These are phyloP conservation scores for Norana najaformis DNA, from an alignment of 2,888 invertebrate species.

Conservation along the genomic window DNA sequence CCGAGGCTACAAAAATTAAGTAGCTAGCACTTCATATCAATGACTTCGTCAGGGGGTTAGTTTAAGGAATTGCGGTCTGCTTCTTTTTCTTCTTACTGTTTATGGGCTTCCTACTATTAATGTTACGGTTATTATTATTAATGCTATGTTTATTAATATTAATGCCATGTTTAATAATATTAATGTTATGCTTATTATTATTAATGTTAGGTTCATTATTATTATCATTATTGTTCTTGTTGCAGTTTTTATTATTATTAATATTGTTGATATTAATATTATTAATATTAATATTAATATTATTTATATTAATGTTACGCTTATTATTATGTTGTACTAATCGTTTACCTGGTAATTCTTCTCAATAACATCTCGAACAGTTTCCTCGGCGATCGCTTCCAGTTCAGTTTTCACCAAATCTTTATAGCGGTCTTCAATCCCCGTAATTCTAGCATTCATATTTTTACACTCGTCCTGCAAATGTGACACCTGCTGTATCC, in stretches of 20 bases:
- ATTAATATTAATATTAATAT: too few species aligned
- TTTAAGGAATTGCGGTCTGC: too few species aligned
- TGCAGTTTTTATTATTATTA: too few species aligned
- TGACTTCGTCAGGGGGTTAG: too few species aligned
- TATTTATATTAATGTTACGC: neutral
- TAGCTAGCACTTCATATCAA: too few species aligned
- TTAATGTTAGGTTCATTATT: neutral
- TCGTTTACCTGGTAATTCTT: neutral
- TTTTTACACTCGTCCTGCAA: neutral
- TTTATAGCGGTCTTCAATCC: neutral
- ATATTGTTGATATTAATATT: too few species aligned
- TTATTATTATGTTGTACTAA: neutral
- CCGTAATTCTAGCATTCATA: neutral
- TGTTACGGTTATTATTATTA: neutral
- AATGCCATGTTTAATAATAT: too few species aligned
- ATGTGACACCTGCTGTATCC: neutral
- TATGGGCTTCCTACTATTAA: too few species aligned
- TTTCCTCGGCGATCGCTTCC: neutral
- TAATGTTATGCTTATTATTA: neutral
- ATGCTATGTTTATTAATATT: neutral
- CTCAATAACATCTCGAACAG: neutral
- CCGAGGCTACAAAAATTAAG: too few species aligned
- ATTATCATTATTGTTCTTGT: neutral
- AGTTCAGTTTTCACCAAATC: neutral
- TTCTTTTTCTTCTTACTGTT: too few species aligned